A percentile compares a stretch with the other conserved stretches of the same genome.
These are phyloP conservation scores for Urocyon cinereoargenteus DNA, from an alignment of 2,797 vertebrate genomes.

Conservation along the genomic window DNA sequence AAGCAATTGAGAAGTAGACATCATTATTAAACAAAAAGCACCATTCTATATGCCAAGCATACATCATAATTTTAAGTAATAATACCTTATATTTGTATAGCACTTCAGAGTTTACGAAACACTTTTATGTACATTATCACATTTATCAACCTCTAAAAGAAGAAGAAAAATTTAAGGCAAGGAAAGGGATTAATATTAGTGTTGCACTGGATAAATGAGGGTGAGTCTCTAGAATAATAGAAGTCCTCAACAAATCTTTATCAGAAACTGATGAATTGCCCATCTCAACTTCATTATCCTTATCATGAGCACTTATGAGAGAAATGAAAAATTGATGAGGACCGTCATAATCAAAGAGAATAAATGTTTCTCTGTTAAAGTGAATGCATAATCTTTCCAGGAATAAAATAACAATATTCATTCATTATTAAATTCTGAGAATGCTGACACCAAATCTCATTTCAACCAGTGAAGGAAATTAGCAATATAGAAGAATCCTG, in stretches of 20 bases:
- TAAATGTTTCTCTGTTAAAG: slow-evolving; percentile 82
- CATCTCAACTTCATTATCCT: slow-evolving; percentile 77
- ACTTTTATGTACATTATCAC: slow-evolving; percentile 45
- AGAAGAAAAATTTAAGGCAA: slow-evolving; percentile 60
- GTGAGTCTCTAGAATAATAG: slow-evolving; percentile 54
- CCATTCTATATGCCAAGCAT: slow-evolving; percentile 16
- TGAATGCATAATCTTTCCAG: slow-evolving; percentile 75
- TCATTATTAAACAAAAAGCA: slow-evolving; percentile 70
- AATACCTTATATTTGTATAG: slow-evolving; percentile 54
- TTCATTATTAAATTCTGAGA: slow-evolving; percentile 80
- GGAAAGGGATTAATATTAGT: slow-evolving; percentile 57
- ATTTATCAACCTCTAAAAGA: slow-evolving; percentile 74
- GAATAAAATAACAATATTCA: slow-evolving; percentile 84
- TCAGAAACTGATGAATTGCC: slow-evolving; percentile 76
- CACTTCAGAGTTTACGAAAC: slow-evolving; percentile 67
- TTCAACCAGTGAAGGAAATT: slow-evolving; percentile 47
- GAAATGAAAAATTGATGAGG: slow-evolving; percentile 82
- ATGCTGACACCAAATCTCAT: slow-evolving; percentile 58
- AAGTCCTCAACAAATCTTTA: slow-evolving; percentile 68
- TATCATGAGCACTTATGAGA: slow-evolving; percentile 77
- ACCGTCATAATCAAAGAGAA: slow-evolving; percentile 81
- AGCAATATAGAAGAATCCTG: neutral
- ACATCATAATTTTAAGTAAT: slow-evolving; percentile 72
- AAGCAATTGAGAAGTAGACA: slow-evolving; percentile 68
- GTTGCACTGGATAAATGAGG: slow-evolving; percentile 54